Conservation (phyloP, 1,140 invertebrate species). For the Halotydeus destructor region DNA sequence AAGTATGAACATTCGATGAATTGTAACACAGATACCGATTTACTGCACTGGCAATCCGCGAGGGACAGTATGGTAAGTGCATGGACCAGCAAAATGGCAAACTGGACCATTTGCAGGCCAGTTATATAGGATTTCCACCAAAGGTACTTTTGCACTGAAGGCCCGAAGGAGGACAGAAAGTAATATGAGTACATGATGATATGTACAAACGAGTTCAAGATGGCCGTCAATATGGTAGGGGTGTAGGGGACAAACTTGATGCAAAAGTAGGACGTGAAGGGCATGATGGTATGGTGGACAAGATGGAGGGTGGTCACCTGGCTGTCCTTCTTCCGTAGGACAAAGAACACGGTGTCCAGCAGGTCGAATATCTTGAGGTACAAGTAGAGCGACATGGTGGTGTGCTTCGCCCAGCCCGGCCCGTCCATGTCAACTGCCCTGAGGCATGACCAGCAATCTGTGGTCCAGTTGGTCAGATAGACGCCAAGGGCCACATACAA, state of each 20-base stretch:
- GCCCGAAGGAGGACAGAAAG: constrained; percentile 31
- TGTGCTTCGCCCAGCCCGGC: constrained; percentile 25
- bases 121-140: constrained; percentile 39
- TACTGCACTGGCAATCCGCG: too few species aligned
- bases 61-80: constrained; percentile 1
- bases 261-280: constrained; percentile 12
- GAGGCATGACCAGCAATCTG: constrained; percentile 9
- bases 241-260: constrained; percentile 14
- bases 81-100: constrained; percentile 6
- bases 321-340: constrained; percentile 61
- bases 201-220: constrained; percentile 39
- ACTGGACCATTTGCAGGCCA: constrained; percentile 29
- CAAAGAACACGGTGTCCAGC: constrained; percentile 43
- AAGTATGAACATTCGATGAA: too few species aligned
- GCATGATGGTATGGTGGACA: constrained; percentile 50
- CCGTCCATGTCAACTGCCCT: too few species aligned
- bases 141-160: constrained; percentile 29
- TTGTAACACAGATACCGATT: too few species aligned
- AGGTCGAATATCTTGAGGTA: constrained; percentile 10
- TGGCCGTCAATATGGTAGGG: too few species aligned
- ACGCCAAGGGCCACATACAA: constrained; percentile 41
- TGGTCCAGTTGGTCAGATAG: constrained; percentile 33
- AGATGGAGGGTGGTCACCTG: constrained; percentile 72
- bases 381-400: constrained; percentile 14
- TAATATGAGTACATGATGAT: constrained; percentile 36